These are phyloP conservation scores for Helostoma temminkii DNA, from an alignment of 2,797 vertebrate species.

Conservation along the genomic window DNA sequence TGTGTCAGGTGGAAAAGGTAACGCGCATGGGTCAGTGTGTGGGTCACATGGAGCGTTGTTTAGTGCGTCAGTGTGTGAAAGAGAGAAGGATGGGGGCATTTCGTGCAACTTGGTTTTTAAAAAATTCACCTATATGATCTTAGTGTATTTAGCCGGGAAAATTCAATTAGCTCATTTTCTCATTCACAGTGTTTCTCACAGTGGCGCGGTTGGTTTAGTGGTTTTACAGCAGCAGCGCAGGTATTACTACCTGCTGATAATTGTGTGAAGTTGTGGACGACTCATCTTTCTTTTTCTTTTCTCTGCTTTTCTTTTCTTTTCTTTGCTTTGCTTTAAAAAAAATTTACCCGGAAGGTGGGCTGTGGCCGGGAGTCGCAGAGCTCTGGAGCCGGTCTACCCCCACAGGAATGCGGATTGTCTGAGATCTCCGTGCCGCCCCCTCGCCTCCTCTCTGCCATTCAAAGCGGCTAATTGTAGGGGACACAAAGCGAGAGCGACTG, in stretches of 20 bases:
- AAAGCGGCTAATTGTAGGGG: constrained; percentile 87
- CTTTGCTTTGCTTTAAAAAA: constrained; percentile 14
- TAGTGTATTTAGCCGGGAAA: constrained; percentile 25
- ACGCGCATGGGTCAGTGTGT: constrained; percentile 61
- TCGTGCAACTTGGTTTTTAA: constrained; percentile 22
- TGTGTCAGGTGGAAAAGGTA: constrained; percentile 69
- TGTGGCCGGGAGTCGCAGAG: constrained; percentile 87
- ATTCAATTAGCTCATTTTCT: constrained; percentile 59
- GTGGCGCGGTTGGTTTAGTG: constrained; percentile 62
- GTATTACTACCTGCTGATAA: constrained; percentile 71
- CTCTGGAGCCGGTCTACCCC: constrained; percentile 94
- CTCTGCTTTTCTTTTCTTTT: constrained; percentile 4
- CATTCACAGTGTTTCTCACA: constrained; percentile 27
- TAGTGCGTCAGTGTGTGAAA: constrained; percentile 10
- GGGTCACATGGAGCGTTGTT: constrained; percentile 53
- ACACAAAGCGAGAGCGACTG: constrained; percentile 81
- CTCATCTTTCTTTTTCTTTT: constrained; percentile 36
- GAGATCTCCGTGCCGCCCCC: constrained; percentile 88
- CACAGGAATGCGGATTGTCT: constrained; percentile 95
- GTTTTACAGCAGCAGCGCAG: constrained; percentile 45
- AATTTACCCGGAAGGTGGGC: constrained; percentile 82
- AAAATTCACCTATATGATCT: constrained; percentile 22
- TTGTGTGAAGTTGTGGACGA: constrained; percentile 65
- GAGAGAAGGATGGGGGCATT: neutral
- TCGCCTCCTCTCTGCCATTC: constrained; percentile 87